Percentiles rank a stretch among this genome's conserved stretches.
These are phyloP conservation scores for Pogona vitticeps DNA, from an alignment of 2,113 vertebrate species.

Conservation along the genomic window DNA sequence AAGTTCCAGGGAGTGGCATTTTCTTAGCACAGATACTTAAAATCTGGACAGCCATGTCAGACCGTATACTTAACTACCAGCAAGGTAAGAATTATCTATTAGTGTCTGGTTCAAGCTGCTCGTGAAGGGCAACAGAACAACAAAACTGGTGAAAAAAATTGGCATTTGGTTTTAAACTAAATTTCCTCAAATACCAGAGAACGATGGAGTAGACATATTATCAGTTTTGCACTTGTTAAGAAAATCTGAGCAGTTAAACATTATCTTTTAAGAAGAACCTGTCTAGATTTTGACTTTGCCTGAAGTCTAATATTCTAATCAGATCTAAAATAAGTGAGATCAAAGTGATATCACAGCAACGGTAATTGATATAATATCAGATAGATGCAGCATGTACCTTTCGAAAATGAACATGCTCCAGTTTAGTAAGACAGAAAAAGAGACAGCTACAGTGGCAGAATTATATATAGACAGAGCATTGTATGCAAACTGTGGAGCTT, in stretches of 20 bases:
- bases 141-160: neutral
- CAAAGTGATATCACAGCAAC: constrained; percentile 46
- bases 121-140: neutral
- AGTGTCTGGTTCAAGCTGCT: neutral
- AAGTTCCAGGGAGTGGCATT: neutral
- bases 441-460: constrained; percentile 18
- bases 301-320: constrained; percentile 19
- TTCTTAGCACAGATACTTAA: neutral
- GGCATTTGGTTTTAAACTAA: neutral
- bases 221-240: neutral
- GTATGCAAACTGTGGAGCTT: no score
- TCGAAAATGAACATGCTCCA: constrained; percentile 20
- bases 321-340: constrained; percentile 33
- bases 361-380: constrained; percentile 22
- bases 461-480: neutral
- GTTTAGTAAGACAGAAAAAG: neutral
- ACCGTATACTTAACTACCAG: neutral
- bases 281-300: constrained; percentile 17
- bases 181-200: neutral
- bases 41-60: neutral
- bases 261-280: constrained; percentile 31
- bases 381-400: constrained; percentile 23
- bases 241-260: neutral
- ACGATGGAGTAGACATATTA: constrained; percentile 12
- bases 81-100: neutral